These are phyloP conservation scores for Lasioglossum morio DNA, from an alignment of 2,888 invertebrate species.

Conservation along the genomic window DNA sequence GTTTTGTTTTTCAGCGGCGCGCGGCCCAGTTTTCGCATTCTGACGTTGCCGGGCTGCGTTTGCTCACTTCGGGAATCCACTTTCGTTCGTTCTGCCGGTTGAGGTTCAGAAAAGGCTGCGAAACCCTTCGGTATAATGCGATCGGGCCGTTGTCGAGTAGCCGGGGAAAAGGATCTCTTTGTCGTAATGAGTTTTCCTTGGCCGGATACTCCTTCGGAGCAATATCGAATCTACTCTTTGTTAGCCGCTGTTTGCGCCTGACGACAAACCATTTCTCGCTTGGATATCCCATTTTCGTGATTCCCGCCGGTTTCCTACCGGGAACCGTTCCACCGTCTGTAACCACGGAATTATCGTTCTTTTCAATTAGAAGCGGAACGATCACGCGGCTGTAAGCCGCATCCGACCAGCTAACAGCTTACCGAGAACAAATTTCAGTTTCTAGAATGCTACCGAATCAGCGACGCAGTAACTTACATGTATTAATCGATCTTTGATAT, in stretches of 20 bases:
- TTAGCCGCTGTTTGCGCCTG: background rate
- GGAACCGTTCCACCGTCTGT: background rate
- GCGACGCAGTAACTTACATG: background rate
- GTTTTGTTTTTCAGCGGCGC: background rate
- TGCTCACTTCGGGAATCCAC: constrained; percentile 15
- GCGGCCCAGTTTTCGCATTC: constrained; percentile 9
- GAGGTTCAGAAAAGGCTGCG: background rate
- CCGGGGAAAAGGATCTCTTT: constrained; percentile 5
- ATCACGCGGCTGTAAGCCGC: background rate
- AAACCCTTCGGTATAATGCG: constrained; percentile 4
- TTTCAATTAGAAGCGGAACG: background rate
- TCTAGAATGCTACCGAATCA: too few species aligned
- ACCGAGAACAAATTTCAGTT: background rate
- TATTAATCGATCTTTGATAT: background rate
- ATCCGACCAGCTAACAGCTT: background rate
- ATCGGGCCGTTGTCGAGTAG: constrained; percentile 16
- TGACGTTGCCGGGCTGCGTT: background rate
- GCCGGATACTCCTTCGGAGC: background rate
- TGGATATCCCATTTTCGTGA: constrained; percentile 1
- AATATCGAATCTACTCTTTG: constrained; percentile 13
- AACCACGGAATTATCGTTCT: background rate
- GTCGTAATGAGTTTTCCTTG: constrained; percentile 24
- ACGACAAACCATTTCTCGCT: constrained; percentile 9
- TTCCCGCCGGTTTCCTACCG: background rate
- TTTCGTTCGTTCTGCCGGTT: background rate